Evolutionary conservation across 1,140 invertebrate genomes (phyloP).

Genomic region (Rhagoletis pomonella): DNA sequence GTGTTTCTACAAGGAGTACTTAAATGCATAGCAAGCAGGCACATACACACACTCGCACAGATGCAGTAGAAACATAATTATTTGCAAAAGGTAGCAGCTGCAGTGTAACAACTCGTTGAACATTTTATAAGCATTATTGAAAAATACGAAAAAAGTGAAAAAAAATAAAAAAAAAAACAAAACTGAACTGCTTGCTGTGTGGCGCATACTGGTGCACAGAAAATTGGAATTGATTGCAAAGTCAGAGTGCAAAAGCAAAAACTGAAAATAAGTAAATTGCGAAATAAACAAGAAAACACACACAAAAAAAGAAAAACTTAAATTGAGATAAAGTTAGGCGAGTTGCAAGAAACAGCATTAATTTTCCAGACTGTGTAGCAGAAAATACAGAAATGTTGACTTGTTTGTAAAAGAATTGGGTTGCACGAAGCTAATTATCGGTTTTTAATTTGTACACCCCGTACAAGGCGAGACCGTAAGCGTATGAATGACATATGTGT

Average conservation of each 20-base stretch:
- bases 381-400: slow-evolving; percentile 8
- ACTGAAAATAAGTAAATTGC: neutral
- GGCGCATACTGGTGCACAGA: neutral
- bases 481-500: neutral
- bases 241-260: neutral
- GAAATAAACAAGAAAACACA: neutral
- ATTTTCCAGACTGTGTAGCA: slow-evolving; percentile 15
- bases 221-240: slow-evolving; percentile 17
- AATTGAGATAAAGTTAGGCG: slow-evolving; percentile 24
- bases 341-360: slow-evolving; percentile 7
- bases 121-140: slow-evolving; percentile 36
- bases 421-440: slow-evolving; percentile 44
- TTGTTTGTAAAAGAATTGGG: slow-evolving; percentile 37
- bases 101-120: neutral
- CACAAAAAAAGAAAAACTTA: neutral
- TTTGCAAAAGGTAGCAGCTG: neutral
- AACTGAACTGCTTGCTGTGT: slow-evolving; percentile 9
- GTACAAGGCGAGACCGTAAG: neutral
- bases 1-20: slow-evolving; percentile 12
- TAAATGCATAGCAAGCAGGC: neutral
- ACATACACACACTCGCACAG: neutral
- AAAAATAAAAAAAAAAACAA: slow-evolving; percentile 31
- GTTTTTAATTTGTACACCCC: slow-evolving; percentile 27
- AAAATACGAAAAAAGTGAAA: neutral
- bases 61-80: neutral